Percentiles rank a stretch among this genome's conserved stretches.
These are phyloP conservation scores for Sebastes jordani DNA, from an alignment of 2,797 vertebrate species.

Conservation along the genomic window DNA sequence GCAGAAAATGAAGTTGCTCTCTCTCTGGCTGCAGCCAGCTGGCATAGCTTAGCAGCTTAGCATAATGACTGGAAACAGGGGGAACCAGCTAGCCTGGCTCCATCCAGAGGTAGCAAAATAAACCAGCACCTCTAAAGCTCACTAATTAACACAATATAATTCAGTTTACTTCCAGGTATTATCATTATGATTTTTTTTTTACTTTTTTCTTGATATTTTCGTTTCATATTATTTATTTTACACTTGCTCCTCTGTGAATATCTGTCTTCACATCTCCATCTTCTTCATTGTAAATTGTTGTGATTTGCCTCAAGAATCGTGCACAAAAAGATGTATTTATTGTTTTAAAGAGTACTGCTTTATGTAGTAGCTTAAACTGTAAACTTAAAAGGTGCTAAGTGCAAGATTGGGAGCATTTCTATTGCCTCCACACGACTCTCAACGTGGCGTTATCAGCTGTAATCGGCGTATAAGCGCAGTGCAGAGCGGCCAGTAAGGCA, in stretches of 20 bases:
- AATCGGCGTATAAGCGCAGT: too few species aligned
- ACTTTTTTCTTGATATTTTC: too few species aligned
- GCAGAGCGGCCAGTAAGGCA: too few species aligned
- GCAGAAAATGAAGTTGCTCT: too few species aligned
- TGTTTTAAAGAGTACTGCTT: not conserved
- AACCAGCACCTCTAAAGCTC: not conserved
- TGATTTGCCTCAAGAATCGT: too few species aligned
- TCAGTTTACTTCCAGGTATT: too few species aligned
- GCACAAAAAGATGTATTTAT: not conserved
- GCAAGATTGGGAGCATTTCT: too few species aligned
- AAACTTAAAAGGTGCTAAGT: not conserved
- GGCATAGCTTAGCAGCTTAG: not conserved
- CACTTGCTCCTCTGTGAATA: not conserved
- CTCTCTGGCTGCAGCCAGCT: not conserved
- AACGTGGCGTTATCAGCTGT: too few species aligned
- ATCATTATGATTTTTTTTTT: not conserved
- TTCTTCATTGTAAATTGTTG: not conserved
- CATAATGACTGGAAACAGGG: too few species aligned
- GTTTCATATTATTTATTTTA: not conserved
- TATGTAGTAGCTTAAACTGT: not conserved
- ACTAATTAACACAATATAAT: fast-evolving
- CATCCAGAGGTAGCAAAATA: too few species aligned
- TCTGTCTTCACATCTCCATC: not conserved
- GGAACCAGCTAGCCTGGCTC: too few species aligned
- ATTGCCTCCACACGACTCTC: too few species aligned